Evolutionary conservation across 2,113 vertebrate genomes (phyloP).

Genomic region (Solea senegalensis): DNA sequence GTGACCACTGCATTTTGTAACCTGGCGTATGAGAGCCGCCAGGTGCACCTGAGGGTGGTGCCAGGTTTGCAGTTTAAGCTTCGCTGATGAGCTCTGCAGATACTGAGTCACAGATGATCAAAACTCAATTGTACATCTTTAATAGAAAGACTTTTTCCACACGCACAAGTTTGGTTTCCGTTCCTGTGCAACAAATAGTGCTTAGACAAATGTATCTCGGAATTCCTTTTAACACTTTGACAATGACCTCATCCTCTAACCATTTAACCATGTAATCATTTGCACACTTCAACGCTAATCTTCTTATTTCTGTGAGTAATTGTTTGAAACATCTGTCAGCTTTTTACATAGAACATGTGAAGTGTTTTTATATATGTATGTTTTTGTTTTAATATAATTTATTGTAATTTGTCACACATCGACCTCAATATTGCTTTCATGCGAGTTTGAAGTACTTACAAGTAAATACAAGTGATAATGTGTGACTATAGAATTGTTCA

Average conservation of each 20-base stretch:
- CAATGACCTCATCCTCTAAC: too few relatives aligned
- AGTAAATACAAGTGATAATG: too few relatives aligned
- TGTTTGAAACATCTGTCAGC: background rate
- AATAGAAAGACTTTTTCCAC: background rate
- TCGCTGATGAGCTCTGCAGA: slow-evolving; percentile 35
- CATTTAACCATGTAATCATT: background rate
- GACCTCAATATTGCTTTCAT: too few relatives aligned
- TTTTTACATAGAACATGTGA: background rate
- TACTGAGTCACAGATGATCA: slow-evolving; percentile 27
- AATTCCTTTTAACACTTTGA: background rate
- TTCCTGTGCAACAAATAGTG: background rate
- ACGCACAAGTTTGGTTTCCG: background rate
- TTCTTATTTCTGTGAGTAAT: background rate
- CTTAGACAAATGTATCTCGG: background rate
- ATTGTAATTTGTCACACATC: too few relatives aligned
- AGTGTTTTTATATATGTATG: too few relatives aligned
- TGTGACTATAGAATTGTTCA: too few relatives aligned
- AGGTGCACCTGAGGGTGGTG: slow-evolving; percentile 44
- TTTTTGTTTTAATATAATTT: too few relatives aligned
- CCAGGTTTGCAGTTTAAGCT: slow-evolving; percentile 56
- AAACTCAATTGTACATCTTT: slow-evolving; percentile 2
- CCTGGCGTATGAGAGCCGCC: slow-evolving; percentile 44
- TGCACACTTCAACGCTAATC: background rate
- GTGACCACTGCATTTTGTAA: slow-evolving; percentile 52
- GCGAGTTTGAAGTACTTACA: too few relatives aligned